Evolutionary conservation across 2,113 vertebrate genomes (phyloP).

Genomic region (Dromas ardeola): DNA sequence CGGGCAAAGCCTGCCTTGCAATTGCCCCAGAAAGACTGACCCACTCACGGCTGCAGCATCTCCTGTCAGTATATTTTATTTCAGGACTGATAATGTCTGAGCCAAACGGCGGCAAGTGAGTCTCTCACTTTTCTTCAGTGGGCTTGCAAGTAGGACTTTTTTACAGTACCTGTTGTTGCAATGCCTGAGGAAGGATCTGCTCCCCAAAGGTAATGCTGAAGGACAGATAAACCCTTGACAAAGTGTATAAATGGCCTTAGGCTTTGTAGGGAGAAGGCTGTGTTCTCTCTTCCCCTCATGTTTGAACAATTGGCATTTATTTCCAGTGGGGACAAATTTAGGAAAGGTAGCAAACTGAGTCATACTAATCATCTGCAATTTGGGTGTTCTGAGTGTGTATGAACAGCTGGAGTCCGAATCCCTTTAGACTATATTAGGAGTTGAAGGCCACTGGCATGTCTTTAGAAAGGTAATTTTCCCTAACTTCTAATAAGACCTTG

Average conservation of each 20-base stretch:
- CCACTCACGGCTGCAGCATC: background rate
- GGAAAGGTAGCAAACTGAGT: background rate
- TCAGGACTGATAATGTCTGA: background rate
- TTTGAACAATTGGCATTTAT: background rate
- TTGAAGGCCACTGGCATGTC: background rate
- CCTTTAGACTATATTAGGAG: background rate
- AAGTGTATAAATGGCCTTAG: background rate
- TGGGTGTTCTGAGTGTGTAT: background rate
- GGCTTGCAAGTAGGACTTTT: background rate
- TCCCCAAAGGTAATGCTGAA: background rate
- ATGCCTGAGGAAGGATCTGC: background rate
- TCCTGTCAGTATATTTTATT: background rate
- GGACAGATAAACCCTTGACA: background rate
- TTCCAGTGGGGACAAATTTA: background rate
- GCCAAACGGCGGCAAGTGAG: background rate
- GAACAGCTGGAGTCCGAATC: background rate
- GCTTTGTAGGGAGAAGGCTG: background rate
- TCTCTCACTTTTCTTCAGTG: background rate
- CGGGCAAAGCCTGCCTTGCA: background rate
- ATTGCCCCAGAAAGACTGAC: background rate
- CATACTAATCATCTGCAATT: background rate
- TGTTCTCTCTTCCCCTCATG: background rate
- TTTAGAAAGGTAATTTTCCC: background rate
- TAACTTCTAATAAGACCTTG: background rate
- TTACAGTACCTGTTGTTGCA: background rate